These are phyloP conservation scores for Rafetus swinhoei DNA, from an alignment of 2,113 vertebrate genomes.

Conservation along the genomic window DNA sequence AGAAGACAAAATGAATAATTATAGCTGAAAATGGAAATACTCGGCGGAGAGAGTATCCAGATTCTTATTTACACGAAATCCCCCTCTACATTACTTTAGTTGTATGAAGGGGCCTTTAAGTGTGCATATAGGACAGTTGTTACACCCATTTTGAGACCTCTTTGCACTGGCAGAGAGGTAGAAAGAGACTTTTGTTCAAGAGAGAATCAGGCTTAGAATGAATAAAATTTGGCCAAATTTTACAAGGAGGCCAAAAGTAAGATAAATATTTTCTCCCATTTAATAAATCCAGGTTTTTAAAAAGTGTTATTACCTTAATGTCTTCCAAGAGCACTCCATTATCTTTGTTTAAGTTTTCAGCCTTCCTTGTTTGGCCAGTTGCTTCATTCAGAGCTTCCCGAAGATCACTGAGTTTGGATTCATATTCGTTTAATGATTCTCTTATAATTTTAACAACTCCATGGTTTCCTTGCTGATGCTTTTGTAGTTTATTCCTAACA, in stretches of 20 bases:
- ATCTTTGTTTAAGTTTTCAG: slow-evolving; percentile 84
- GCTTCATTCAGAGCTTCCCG: slow-evolving; percentile 83
- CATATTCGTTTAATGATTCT: slow-evolving; percentile 80
- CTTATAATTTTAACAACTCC: slow-evolving; percentile 78
- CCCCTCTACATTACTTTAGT: neutral
- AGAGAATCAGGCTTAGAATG: neutral
- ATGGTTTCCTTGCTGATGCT: slow-evolving; percentile 79
- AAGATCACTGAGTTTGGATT: slow-evolving; percentile 87
- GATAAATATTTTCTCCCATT: neutral
- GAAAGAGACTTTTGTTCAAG: neutral
- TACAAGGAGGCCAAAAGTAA: slow-evolving; percentile 8
- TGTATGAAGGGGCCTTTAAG: neutral
- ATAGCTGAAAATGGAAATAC: neutral
- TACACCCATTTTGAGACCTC: neutral
- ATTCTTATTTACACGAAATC: neutral
- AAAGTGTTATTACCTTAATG: slow-evolving; percentile 81
- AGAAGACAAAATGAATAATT: neutral
- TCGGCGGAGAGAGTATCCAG: neutral
- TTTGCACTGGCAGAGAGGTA: neutral
- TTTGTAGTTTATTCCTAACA: slow-evolving; percentile 82
- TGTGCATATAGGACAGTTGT: neutral
- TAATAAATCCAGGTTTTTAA: neutral
- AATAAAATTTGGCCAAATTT: neutral
- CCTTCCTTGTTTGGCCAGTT: slow-evolving; percentile 76
- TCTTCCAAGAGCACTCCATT: slow-evolving; percentile 80